Evolutionary conservation across 2,888 invertebrate genomes (phyloP).

Genomic region (Meiosimyza decipiens): DNA sequence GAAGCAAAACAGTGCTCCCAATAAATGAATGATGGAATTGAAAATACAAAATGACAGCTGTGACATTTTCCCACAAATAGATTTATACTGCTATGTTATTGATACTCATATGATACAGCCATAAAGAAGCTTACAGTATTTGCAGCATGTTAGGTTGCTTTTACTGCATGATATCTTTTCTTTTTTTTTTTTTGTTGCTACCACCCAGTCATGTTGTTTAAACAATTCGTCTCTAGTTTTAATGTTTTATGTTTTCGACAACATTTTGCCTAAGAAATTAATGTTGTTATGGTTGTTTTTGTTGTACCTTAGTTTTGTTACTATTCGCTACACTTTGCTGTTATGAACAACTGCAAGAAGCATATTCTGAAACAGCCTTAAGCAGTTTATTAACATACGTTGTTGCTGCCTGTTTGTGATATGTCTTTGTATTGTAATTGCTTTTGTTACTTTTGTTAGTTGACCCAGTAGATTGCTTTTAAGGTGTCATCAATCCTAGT

Average conservation of each 20-base stretch:
- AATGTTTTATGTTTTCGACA: not conserved
- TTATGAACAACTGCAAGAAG: too few species aligned
- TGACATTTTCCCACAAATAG: not conserved
- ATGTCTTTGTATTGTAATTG: too few species aligned
- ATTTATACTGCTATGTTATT: slow-evolving; percentile 5
- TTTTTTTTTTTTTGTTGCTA: not conserved
- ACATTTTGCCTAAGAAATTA: not conserved
- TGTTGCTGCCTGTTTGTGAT: too few species aligned
- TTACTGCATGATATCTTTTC: not conserved
- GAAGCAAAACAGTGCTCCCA: too few species aligned
- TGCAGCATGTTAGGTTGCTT: not conserved
- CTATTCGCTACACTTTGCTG: not conserved
- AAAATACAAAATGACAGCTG: not conserved
- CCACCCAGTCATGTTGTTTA: not conserved
- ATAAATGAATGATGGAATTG: too few species aligned
- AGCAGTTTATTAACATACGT: too few species aligned
- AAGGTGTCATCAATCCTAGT: too few species aligned
- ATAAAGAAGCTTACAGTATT: not conserved
- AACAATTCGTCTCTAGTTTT: not conserved
- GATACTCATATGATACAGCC: not conserved
- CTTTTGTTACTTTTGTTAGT: too few species aligned
- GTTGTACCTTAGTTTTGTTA: not conserved
- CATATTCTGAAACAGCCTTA: too few species aligned
- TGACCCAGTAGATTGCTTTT: too few species aligned
- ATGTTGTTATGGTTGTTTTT: not conserved